Percentiles rank a stretch among this genome's conserved stretches.
These are phyloP conservation scores for Tragelaphus strepsiceros DNA, from an alignment of 2,113 vertebrate species.

Conservation along the genomic window DNA sequence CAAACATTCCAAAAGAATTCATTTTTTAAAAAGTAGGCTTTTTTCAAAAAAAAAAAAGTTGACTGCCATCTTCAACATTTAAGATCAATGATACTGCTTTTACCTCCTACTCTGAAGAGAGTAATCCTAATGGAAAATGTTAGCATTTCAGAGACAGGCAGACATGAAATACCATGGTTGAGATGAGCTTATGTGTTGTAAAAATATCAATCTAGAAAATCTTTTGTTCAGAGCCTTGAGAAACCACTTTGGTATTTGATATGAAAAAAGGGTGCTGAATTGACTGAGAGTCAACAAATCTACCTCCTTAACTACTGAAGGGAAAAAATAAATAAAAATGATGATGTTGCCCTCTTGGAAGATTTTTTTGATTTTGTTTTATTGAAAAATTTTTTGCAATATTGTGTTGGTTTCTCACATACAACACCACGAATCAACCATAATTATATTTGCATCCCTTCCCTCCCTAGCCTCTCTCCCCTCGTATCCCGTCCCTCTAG, in stretches of 20 bases:
- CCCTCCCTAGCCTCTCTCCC: background rate
- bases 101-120: background rate
- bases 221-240: background rate
- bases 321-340: background rate
- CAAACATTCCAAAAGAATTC: background rate
- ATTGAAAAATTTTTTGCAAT: background rate
- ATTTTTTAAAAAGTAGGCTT: background rate
- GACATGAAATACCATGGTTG: background rate
- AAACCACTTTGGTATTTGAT: background rate
- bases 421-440: background rate
- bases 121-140: background rate
- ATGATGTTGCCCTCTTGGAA: background rate
- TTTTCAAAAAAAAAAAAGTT: background rate
- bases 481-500: background rate
- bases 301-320: background rate
- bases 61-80: background rate
- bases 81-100: background rate
- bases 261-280: background rate
- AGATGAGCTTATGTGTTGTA: background rate
- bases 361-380: background rate
- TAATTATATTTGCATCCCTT: background rate
- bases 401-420: background rate
- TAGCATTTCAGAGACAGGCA: background rate
- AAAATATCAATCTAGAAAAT: background rate
- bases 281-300: background rate